These are phyloP conservation scores for Rhodeus uyekii DNA, from an alignment of 2,797 vertebrate species.

Conservation along the genomic window DNA sequence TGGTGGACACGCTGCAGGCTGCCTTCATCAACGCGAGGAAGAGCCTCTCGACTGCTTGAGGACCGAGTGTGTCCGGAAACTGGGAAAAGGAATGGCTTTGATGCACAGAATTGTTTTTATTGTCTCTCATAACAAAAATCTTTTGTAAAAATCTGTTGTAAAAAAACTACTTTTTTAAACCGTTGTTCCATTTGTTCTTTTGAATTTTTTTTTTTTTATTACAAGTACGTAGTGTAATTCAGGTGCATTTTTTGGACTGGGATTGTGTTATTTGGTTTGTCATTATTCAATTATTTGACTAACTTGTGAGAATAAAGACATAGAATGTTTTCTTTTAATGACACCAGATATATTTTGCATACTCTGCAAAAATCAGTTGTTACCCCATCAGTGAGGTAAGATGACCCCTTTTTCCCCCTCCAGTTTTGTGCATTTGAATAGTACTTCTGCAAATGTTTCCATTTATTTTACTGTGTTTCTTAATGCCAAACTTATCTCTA, in stretches of 20 bases:
- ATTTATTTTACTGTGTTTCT: background rate
- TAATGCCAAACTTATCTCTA: background rate
- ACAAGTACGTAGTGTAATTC: no score
- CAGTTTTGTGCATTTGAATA: background rate
- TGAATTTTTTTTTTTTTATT: no score
- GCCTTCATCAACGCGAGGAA: no score
- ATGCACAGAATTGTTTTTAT: no score
- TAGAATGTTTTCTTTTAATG: background rate
- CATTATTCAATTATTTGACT: background rate
- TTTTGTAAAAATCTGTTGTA: no score
- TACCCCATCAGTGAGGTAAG: background rate
- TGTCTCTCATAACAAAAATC: no score
- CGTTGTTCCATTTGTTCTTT: no score
- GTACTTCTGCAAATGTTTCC: background rate
- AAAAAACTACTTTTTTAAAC: no score
- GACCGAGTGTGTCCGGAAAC: no score
- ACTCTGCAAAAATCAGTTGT: background rate
- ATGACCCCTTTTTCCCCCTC: background rate
- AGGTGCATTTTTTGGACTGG: background rate
- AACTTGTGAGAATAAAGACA: background rate
- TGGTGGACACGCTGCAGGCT: no score
- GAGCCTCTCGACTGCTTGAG: no score
- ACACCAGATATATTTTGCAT: background rate
- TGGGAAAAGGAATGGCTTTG: no score
- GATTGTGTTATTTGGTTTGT: background rate